Base-by-base conservation (phyloP, 2,888 invertebrate genomes). In the Synanthedon formicaeformis region DNA sequence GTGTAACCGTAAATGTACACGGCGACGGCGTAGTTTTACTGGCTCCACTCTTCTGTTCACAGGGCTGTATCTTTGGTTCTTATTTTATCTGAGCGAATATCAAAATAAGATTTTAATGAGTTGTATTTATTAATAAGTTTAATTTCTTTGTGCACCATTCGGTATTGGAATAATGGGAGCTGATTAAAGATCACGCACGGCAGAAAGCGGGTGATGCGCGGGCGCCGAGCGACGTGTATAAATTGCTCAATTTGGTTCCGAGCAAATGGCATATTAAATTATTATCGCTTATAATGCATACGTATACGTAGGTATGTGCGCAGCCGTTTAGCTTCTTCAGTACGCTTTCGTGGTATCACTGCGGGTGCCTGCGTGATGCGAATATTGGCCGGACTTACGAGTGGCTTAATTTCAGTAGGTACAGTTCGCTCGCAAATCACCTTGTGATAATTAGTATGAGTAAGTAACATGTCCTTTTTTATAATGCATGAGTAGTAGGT, bases 231-330 rank as follows among this genome's bases (percentile, higher is more conserved):
- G 73, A 73, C 73, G 64, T 73, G 67, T 68, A 80, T 81, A 85
- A 82, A 85, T 84, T 83, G 81, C 81, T 85, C 82, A 85, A 86
- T 85, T 82, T 76, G 63, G 73, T 72, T 63, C 60, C 60, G 62
- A 73, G 73, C 76, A 75, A 81, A 80, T 73, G 74, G 75, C 74
- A 73, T 75, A 78, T 81, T 78, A 78, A 84, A 81, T 83, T 78
- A 83, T 77, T 75, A 77, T 70, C 61, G 68, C 67, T 63, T 72
- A 70, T 66, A 64, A 61, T 69, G 69, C 34, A 34, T 10, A 34
- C 8, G 34, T 34, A 34, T 34, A 34, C 2, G 27, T 27, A 27
- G 3, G 10, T 75, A 69, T 68, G 60, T 61, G 58, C 58, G 63
- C 51, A 56, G 50, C 45, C 49, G 51, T 41, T 52, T 52, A 16